These are phyloP conservation scores for Machimus atricapillus DNA, from an alignment of 2,888 invertebrate genomes.

Conservation along the genomic window DNA sequence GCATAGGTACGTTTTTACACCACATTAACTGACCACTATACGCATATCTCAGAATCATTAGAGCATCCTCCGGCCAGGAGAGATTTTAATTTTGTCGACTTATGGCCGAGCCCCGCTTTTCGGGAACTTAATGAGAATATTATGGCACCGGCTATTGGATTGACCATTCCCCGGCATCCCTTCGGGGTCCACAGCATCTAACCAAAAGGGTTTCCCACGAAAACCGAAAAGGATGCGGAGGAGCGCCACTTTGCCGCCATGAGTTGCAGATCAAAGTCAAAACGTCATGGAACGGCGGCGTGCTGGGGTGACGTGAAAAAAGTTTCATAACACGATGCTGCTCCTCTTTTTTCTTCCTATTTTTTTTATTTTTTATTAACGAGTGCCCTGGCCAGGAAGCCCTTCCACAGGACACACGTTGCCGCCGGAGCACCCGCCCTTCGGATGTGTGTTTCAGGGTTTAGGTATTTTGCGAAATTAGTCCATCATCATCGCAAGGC, in stretches of 20 bases:
- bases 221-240: conserved; percentile 34
- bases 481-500: conserved; percentile 40
- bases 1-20: conserved; percentile 35
- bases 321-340: conserved; percentile 30
- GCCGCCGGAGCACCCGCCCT: background rate
- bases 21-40: conserved; percentile 41
- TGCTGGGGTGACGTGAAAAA: conserved; percentile 33
- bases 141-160: conserved; percentile 37
- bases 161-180: background rate
- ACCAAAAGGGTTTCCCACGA: conserved; percentile 39
- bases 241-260: conserved; percentile 22
- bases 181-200: background rate
- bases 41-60: conserved; percentile 26
- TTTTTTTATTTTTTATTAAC: background rate
- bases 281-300: conserved; percentile 18
- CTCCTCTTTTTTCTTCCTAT: background rate
- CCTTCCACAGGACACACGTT: background rate
- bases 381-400: background rate
- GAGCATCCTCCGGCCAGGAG: background rate
- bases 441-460: conserved; percentile 28
- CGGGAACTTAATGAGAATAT: conserved; percentile 35
- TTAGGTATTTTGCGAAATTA: conserved; percentile 41
- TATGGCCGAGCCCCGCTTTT: background rate
- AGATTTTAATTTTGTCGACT: conserved; percentile 40
- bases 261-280: conserved; percentile 40